Base-by-base conservation (phyloP, 1,140 invertebrate species). In the Drosophila littoralis region DNA sequence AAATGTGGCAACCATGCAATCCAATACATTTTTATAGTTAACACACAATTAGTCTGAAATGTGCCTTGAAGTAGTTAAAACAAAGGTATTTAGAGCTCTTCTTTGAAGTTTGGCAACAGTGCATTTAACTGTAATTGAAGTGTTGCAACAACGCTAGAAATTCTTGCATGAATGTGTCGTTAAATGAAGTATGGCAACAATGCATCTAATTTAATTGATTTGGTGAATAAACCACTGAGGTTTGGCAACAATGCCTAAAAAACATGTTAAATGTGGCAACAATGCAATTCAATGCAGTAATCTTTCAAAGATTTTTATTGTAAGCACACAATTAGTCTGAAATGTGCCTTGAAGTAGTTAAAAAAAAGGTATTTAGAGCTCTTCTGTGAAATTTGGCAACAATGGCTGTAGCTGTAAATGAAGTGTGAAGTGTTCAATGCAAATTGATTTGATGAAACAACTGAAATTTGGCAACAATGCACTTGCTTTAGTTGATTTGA, bases 131-230 rank as follows among this genome's bases (percentile, higher is more conserved):
- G 35, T 10, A 12, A 12, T 9, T 10, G 22, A 22, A 22, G 22
- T 3, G 2, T 3, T 1, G 50, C 68, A 71, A 71, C 68, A 50
- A 10, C 6, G 12, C 35, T 9, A 22, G 22, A 15, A 51, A 43
- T 7, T 15, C 6, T 7, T 43, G 1, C 22, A 3, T 22, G 2
- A 17, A 3, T 22, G 1, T 4, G 22, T 3, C 22, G 22, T 43
- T 6, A 1, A 13, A 6, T n/a, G 17, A 17, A 17, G 17, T 17
- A 17, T 17, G 17, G n/a, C n/a, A n/a, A n/a, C n/a, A n/a, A n/a
- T n/a, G n/a, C n/a, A n/a, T n/a, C n/a, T n/a, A n/a, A 17, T 1
- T 1, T 17, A 10, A 15, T 70, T 54, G 45, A 65, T 45, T 7
- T 22, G 22, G 4, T 22, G 22, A 22, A 17, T 17, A 17, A 22